Evolutionary conservation across 2,797 vertebrate species (phyloP).

Genomic region (Petrocephalus sullivani): DNA sequence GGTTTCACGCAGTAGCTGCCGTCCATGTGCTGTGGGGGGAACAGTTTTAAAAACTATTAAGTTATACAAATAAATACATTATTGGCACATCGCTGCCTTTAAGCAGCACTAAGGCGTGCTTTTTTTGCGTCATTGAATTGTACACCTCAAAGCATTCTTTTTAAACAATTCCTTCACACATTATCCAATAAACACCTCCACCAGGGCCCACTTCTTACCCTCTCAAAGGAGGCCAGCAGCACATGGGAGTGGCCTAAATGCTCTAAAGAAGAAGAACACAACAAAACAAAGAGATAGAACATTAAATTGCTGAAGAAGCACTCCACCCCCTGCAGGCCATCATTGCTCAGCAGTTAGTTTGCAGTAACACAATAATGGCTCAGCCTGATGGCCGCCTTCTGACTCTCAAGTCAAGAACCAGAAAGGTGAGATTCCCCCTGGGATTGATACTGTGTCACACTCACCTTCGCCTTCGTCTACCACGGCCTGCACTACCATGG

Average conservation of each 20-base stretch:
- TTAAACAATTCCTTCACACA: not conserved
- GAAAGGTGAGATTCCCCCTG: not conserved
- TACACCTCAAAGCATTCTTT: not conserved
- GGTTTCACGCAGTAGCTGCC: conserved; percentile 94
- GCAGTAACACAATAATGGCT: too few relatives aligned
- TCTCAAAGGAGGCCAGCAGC: conserved; percentile 91
- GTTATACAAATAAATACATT: not conserved
- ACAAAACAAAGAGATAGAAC: not conserved
- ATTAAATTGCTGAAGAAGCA: not conserved
- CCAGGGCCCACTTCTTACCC: conserved; percentile 59
- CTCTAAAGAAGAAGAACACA: conserved; percentile 63
- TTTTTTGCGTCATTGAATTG: not conserved
- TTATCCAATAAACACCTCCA: not conserved
- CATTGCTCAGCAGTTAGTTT: not conserved
- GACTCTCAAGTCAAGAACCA: not conserved
- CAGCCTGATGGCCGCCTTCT: not conserved
- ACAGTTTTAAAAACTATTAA: not conserved
- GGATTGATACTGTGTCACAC: conserved; percentile 17
- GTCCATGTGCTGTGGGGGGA: conserved; percentile 77
- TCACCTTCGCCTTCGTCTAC: conserved; percentile 91
- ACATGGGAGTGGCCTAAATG: conserved; percentile 90
- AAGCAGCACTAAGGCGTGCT: not conserved
- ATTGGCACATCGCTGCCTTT: not conserved
- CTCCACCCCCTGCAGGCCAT: not conserved
- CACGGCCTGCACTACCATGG: conserved; percentile 92